These are phyloP conservation scores for Lanius ludovicianus DNA, from an alignment of 2,113 vertebrate genomes.

Conservation along the genomic window DNA sequence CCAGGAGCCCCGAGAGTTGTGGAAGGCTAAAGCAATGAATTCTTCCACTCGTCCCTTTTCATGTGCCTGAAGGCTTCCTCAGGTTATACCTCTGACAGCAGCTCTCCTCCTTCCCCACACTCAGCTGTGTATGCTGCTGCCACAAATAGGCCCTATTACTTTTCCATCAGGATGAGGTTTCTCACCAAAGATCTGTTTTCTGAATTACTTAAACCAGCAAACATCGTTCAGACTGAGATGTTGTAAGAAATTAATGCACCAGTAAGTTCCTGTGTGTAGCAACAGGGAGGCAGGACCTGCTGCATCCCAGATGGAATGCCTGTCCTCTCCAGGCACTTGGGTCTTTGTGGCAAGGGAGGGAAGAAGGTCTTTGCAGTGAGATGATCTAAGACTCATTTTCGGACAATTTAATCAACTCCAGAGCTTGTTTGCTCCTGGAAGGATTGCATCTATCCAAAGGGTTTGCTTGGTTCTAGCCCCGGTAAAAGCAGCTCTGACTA, in stretches of 20 bases:
- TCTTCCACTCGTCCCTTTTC: background rate
- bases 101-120: background rate
- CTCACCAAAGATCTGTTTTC: background rate
- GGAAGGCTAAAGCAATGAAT: background rate
- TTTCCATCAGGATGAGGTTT: background rate
- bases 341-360: background rate
- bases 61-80: background rate
- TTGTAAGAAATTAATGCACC: background rate
- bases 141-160: background rate
- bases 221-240: accelerated
- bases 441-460: background rate
- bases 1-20: background rate
- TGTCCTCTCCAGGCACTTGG: background rate
- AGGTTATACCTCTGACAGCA: background rate
- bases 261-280: background rate
- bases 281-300: background rate
- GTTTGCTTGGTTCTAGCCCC: background rate
- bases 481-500: background rate
- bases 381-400: background rate
- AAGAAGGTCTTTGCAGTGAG: background rate
- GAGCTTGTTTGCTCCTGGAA: accelerated
- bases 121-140: background rate
- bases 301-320: background rate
- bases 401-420: background rate
- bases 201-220: background rate